phyloP scores from a whole-genome alignment of 53 echinoderm and acorn worm genomes.

The Arbacia lixula region DNA sequence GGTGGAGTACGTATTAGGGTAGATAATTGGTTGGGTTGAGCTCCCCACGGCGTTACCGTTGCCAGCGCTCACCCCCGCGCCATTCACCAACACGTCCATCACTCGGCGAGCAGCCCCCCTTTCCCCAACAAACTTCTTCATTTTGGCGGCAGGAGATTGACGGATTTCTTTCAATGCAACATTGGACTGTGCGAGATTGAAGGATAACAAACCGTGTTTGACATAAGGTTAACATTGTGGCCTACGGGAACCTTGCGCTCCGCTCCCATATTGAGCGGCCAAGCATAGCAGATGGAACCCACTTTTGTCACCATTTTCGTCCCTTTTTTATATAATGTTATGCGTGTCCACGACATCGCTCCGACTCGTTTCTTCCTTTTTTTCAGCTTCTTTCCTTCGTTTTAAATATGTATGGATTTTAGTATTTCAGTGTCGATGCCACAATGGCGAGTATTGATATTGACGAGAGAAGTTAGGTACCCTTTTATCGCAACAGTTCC shows the following conservation, averaged over 20 bases:
- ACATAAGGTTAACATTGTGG: conserved; percentile 94
- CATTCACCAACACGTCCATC: conserved; percentile 70
- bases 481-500: too few species aligned
- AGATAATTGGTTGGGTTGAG: conserved; percentile 84
- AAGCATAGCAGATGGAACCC: conserved; percentile 78
- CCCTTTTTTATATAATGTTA: neutral
- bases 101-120: conserved; percentile 33
- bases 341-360: conserved; percentile 12
- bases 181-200: conserved; percentile 73
- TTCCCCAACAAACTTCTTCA: conserved; percentile 52
- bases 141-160: conserved; percentile 74
- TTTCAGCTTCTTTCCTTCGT: conserved; percentile 4
- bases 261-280: conserved; percentile 58
- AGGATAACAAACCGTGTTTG: conserved; percentile 94
- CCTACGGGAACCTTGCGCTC: conserved; percentile 57
- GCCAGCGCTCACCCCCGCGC: conserved; percentile 58
- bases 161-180: conserved; percentile 85
- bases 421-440: too few species aligned
- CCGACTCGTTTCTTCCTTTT: neutral
- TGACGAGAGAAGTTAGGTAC: too few species aligned
- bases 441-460: too few species aligned
- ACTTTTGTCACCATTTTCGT: neutral
- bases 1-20: conserved; percentile 83
- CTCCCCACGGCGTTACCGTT: conserved; percentile 71
- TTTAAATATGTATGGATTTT: too few species aligned